Percentiles rank a stretch among this genome's conserved stretches.
Conservation (phyloP, 2,888 invertebrate species). For the Plagodis dolabraria region DNA sequence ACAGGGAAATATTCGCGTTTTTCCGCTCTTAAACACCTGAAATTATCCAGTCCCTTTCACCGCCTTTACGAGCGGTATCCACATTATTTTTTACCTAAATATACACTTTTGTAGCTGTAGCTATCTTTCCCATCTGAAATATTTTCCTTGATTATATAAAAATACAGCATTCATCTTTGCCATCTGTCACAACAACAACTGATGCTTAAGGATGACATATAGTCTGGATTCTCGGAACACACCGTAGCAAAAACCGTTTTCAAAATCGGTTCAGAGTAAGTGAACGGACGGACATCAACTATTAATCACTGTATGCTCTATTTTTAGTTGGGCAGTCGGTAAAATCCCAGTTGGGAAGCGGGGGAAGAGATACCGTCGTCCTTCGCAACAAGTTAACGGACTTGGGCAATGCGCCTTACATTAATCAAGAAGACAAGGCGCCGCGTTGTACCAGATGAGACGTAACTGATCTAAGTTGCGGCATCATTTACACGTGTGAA, state of each 20-base stretch:
- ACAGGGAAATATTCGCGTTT: constrained; percentile 56
- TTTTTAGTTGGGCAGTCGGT: constrained; percentile 53
- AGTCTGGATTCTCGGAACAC: constrained; percentile 15
- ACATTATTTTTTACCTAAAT: constrained; percentile 40
- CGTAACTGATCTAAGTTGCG: constrained; percentile 31
- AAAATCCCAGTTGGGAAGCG: constrained; percentile 49
- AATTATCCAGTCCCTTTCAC: constrained; percentile 62
- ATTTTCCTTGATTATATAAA: constrained; percentile 19
- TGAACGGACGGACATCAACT: constrained; percentile 43
- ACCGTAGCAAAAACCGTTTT: constrained; percentile 17
- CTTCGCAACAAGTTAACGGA: constrained; percentile 68
- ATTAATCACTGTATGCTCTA: constrained; percentile 63
- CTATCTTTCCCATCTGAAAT: constrained; percentile 13
- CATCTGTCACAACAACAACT: not conserved
- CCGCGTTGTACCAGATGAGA: constrained; percentile 51
- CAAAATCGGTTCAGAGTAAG: constrained; percentile 32
- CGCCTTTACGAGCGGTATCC: constrained; percentile 50
- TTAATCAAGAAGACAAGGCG: constrained; percentile 68
- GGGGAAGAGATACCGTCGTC: constrained; percentile 51
- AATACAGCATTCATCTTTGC: constrained; percentile 18
- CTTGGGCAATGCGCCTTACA: constrained; percentile 56
- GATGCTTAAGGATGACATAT: constrained; percentile 9
- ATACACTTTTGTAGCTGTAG: constrained; percentile 14
- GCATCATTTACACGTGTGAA: not conserved
- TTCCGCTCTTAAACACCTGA: constrained; percentile 55